phyloP scores from a whole-genome alignment of 1,140 invertebrate species.

The Cotesia glomerata region DNA sequence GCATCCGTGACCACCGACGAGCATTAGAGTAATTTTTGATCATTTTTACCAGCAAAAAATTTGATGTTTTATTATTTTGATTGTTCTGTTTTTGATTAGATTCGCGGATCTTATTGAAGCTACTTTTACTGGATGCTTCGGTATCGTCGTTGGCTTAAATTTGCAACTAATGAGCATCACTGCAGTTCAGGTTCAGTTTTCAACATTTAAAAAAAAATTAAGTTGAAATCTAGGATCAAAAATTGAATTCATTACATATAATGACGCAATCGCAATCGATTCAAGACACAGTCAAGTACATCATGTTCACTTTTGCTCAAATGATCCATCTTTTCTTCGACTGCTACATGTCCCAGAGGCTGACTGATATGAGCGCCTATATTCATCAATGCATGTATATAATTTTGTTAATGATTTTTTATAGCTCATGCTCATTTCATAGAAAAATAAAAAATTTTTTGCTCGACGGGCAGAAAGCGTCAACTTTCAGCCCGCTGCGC shows the following conservation, averaged over 20 bases:
- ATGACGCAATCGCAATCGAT: neutral
- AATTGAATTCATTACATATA: neutral
- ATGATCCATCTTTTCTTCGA: slow-evolving; percentile 32
- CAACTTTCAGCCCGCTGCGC: too few species aligned
- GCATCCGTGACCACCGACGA: neutral
- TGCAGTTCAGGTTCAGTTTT: neutral
- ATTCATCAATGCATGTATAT: slow-evolving; percentile 24
- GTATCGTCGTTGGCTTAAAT: neutral
- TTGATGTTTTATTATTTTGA: neutral
- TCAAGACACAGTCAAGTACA: slow-evolving; percentile 2
- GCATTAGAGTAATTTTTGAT: neutral
- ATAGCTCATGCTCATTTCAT: neutral
- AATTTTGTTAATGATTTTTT: neutral
- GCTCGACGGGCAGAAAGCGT: too few species aligned
- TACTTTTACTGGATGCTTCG: neutral
- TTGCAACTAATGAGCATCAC: neutral
- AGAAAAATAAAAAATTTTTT: neutral
- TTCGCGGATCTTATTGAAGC: neutral
- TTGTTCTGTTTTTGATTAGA: neutral
- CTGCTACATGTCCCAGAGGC: slow-evolving; percentile 27
- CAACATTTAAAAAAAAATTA: too few species aligned
- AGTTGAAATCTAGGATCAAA: too few species aligned
- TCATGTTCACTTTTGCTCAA: slow-evolving; percentile 10
- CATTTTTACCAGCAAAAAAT: too few species aligned
- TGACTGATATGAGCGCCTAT: slow-evolving; percentile 28